Conservation (phyloP, 2,888 invertebrate species). For the Thymelicus sylvestris region DNA sequence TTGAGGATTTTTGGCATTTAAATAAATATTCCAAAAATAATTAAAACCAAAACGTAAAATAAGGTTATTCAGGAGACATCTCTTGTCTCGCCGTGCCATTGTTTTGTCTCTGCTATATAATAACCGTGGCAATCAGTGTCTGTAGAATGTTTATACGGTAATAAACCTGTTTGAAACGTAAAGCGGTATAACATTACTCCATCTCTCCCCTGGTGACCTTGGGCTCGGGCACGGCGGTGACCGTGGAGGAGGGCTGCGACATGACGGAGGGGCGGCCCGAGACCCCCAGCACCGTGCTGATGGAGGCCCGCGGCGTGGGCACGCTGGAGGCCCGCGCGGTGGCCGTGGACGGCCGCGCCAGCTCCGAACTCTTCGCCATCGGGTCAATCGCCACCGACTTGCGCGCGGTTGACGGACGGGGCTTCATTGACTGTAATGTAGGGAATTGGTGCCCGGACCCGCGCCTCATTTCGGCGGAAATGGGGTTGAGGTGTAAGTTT, state of each 20-base stretch:
- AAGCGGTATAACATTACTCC: conserved; percentile 46
- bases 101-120: too few species aligned
- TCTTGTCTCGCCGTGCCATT: too few species aligned
- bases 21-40: too few species aligned
- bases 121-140: too few species aligned
- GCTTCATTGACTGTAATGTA: conserved; percentile 29
- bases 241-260: conserved; percentile 38
- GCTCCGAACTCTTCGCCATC: conserved; percentile 33
- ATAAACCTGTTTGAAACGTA: too few species aligned
- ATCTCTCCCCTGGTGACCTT: conserved; percentile 53
- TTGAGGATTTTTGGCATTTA: too few species aligned
- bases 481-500: too few species aligned
- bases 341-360: conserved; percentile 7
- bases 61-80: too few species aligned
- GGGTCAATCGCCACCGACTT: conserved; percentile 53
- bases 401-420: conserved; percentile 75
- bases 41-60: too few species aligned
- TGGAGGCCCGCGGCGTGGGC: neutral
- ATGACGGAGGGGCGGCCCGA: conserved; percentile 9
- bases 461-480: too few species aligned
- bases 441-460: too few species aligned
- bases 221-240: conserved; percentile 25
- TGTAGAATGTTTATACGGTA: too few species aligned
- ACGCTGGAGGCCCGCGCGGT: conserved; percentile 1
- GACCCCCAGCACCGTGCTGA: conserved; percentile 14